Percentiles rank a stretch among this genome's conserved stretches.
These are phyloP conservation scores for Drosophila seclusa DNA, from an alignment of 2,888 invertebrate genomes.

Conservation along the genomic window DNA sequence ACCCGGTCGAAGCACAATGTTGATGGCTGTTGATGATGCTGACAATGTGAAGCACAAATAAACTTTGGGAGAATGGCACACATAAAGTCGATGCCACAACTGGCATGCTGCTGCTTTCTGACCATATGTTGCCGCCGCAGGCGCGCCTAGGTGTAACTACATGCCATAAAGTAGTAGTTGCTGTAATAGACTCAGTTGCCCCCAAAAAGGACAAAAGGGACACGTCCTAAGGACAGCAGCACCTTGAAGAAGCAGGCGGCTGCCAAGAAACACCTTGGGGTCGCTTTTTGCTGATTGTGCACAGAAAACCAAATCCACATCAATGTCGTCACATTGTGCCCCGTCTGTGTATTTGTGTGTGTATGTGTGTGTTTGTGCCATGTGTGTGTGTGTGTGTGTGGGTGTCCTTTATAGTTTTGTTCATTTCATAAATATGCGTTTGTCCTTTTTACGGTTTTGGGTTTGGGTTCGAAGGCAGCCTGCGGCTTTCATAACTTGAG, in stretches of 20 bases:
- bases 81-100: conserved; percentile 33
- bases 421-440: conserved; percentile 80
- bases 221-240: conserved; percentile 40
- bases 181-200: conserved; percentile 70
- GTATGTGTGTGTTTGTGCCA: conserved; percentile 27
- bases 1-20: conserved; percentile 50
- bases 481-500: conserved; percentile 74
- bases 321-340: conserved; percentile 76
- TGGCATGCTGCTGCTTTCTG: conserved; percentile 35
- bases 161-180: conserved; percentile 75
- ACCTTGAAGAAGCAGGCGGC: conserved; percentile 46
- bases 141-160: conserved; percentile 76
- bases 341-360: conserved; percentile 24
- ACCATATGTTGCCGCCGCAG: conserved; percentile 78
- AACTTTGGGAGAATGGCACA: conserved; percentile 66
- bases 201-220: conserved; percentile 55
- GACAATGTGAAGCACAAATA: conserved; percentile 66
- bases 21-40: conserved; percentile 75
- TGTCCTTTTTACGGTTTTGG: conserved; percentile 69
- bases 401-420: conserved; percentile 76
- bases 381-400: conserved; percentile 30
- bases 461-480: conserved; percentile 49
- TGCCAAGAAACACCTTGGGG: conserved; percentile 69
- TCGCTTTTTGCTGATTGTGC: conserved; percentile 78
- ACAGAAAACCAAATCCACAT: conserved; percentile 71